Base-by-base conservation (phyloP, 1,140 invertebrate species). In the Drosophila dunni region DNA sequence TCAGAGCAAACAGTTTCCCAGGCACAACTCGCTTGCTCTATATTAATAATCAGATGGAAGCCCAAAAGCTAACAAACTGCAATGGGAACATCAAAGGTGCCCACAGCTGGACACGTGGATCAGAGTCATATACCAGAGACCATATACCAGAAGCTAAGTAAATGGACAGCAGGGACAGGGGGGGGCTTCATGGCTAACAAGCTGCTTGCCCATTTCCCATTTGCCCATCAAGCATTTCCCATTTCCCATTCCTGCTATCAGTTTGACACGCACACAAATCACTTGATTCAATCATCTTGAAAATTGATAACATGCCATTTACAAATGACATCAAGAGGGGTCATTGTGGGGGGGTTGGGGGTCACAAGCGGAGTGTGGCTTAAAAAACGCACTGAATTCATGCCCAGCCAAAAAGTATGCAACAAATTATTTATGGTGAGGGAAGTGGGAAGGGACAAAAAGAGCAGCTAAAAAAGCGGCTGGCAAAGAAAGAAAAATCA, bases 301-400 rank as follows among this genome's bases (percentile, higher is more conserved):
- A 91, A 91, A 91, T 91, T 91, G 90, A 91, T 91, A 91, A 85
- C 90, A 91, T 91, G 75, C 86, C 90, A 91, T 91, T 91, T 91
- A 85, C 90, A 90, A 91, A 91, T 91, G 90, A 91, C 90, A 91
- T 74, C 77, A 72, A 75, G 44, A 61, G 33, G 24, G 40, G 24
- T 10, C 15, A 17, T 7, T 1, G 11, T n/a, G 3, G 36, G 62
- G 44, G 48, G n/a, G n/a, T 24, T 13, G 51, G 33, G 33, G 10
- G 10, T 9, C 13, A 11, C 15, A 20, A 4, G 9, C 13, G 11
- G 10, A 11, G 42, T 29, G 45, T 20, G 51, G 38, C 60, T 29
- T 66, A 72, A 83, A 80, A 83, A 83, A 79, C 83, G 65, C 69
- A 77, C 77, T 72, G 71, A 78, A 48, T 46, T 58, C 51, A 42